phyloP scores from a whole-genome alignment of 1,140 invertebrate species.

The Heliconius himera region DNA sequence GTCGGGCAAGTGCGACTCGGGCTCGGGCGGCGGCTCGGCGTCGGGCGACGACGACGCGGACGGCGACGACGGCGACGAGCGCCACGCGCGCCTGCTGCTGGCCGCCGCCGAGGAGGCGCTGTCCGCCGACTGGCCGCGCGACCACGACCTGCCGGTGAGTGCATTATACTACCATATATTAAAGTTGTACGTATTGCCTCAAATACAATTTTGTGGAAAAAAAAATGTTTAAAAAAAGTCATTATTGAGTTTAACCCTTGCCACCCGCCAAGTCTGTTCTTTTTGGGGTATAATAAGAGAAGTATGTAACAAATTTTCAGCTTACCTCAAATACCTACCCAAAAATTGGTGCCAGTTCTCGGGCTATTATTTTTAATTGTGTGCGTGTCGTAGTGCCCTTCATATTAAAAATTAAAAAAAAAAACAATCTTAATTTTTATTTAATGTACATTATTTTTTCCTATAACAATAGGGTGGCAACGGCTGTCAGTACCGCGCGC shows the following conservation, averaged over 20 bases:
- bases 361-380: no score
- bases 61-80: conserved; percentile 54
- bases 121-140: conserved; percentile 55
- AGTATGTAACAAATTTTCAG: no score
- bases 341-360: no score
- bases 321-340: no score
- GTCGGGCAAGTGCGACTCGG: conserved; percentile 62
- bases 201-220: no score
- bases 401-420: not conserved
- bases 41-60: conserved; percentile 42
- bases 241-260: no score
- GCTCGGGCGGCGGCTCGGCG: conserved; percentile 42
- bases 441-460: not conserved
- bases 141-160: conserved; percentile 37
- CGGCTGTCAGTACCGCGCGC: conserved; percentile 53
- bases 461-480: conserved; percentile 34
- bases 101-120: conserved; percentile 73
- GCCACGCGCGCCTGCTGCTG: conserved; percentile 64
- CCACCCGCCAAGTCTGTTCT: no score
- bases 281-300: no score
- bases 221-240: no score
- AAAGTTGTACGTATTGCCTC: no score
- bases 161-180: no score
- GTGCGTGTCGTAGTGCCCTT: no score
- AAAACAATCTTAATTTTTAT: not conserved